phyloP scores from a whole-genome alignment of 1,140 invertebrate genomes.

The Zaprionus inermis region DNA sequence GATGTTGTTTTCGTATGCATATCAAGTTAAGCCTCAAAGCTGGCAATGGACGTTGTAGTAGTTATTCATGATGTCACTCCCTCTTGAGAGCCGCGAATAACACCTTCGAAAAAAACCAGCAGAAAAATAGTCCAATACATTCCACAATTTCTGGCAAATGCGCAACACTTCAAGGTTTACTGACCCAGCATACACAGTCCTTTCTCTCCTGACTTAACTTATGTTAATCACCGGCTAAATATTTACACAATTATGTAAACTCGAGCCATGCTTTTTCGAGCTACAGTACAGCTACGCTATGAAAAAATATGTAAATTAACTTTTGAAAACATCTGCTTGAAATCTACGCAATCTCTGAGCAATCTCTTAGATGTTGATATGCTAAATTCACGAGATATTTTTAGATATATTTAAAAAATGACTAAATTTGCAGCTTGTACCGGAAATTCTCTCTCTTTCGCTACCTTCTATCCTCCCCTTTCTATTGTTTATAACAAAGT shows the following conservation, averaged over 20 bases:
- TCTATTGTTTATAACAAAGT: slow-evolving; percentile 1
- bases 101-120: neutral
- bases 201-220: slow-evolving; percentile 26
- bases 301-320: neutral
- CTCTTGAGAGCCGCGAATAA: slow-evolving; percentile 10
- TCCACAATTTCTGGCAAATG: slow-evolving; percentile 9
- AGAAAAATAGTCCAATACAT: neutral
- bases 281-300: neutral
- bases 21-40: slow-evolving; percentile 64
- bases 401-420: neutral
- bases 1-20: slow-evolving; percentile 62
- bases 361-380: neutral
- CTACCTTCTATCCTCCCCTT: neutral
- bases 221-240: slow-evolving; percentile 60
- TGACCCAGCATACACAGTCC: slow-evolving; percentile 19
- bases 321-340: neutral
- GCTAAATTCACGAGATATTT: neutral
- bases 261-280: neutral
- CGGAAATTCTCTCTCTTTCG: slow-evolving; percentile 2
- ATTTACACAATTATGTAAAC: slow-evolving; percentile 55
- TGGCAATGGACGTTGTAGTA: slow-evolving; percentile 39
- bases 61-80: slow-evolving; percentile 44
- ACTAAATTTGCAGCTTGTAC: neutral
- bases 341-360: neutral
- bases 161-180: slow-evolving; percentile 25